phyloP scores from a whole-genome alignment of 2,797 vertebrate genomes.

The Geotrypetes seraphini region DNA sequence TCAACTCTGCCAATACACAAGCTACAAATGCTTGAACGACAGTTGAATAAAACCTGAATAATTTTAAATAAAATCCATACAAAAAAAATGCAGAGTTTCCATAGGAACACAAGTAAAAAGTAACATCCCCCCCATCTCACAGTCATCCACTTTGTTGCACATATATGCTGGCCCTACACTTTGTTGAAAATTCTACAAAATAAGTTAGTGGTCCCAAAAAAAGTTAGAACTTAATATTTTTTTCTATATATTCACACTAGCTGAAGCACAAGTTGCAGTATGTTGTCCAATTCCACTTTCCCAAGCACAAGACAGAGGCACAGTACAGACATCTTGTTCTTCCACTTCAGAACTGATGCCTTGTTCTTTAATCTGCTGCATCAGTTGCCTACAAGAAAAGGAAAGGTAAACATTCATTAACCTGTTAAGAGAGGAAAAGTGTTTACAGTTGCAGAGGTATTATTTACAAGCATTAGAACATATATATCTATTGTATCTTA shows the following conservation, averaged over 20 bases:
- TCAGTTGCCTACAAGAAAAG: constrained; percentile 61
- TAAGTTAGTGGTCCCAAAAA: constrained; percentile 56
- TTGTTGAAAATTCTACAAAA: constrained; percentile 45
- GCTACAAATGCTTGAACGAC: constrained; percentile 64
- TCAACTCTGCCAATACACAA: constrained; percentile 45
- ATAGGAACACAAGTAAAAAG: constrained; percentile 92
- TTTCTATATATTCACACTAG: constrained; percentile 65
- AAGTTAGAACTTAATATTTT: constrained; percentile 32
- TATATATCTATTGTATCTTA: no score
- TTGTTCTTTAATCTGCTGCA: constrained; percentile 70
- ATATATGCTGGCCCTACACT: constrained; percentile 40
- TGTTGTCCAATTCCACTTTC: constrained; percentile 73
- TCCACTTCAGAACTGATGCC: constrained; percentile 56
- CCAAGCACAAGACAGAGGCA: constrained; percentile 73
- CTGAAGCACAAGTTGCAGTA: constrained; percentile 59
- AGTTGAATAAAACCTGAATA: constrained; percentile 42
- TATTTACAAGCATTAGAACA: background rate
- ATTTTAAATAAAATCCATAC: constrained; percentile 61
- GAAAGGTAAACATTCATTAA: no score
- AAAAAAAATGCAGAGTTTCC: constrained; percentile 87
- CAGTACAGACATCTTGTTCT: constrained; percentile 48
- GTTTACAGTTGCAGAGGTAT: no score
- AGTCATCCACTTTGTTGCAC: constrained; percentile 55
- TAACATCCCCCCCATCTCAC: constrained; percentile 81
- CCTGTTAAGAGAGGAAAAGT: no score